Conservation (phyloP, 2,888 invertebrate species). For the Lapara coniferarum region DNA sequence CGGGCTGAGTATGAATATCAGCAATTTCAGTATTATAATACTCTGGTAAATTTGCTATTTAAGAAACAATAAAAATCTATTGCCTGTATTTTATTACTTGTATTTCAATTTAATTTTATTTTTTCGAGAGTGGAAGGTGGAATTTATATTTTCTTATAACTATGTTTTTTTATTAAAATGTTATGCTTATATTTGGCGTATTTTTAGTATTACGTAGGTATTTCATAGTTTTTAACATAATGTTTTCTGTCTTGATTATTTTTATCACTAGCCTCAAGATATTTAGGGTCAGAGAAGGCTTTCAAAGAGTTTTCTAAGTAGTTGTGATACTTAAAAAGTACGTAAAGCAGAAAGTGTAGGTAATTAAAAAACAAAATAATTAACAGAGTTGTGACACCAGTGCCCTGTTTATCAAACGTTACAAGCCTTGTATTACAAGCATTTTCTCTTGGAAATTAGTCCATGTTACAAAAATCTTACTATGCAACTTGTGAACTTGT, state of each 20-base stretch:
- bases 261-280: not conserved
- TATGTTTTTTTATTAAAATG: not conserved
- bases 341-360: not conserved
- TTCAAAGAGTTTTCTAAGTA: not conserved
- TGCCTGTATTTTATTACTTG: not conserved
- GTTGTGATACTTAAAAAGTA: constrained; percentile 6
- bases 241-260: not conserved
- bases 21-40: no score
- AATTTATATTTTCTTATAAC: not conserved
- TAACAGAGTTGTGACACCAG: not conserved
- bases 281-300: not conserved
- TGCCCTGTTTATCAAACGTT: no score
- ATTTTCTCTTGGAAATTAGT: no score
- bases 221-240: no score
- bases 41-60: no score
- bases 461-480: no score
- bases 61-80: not conserved
- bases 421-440: no score
- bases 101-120: not conserved
- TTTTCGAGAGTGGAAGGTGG: no score
- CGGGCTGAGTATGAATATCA: no score
- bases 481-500: no score
- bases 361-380: not conserved
- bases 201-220: no score
- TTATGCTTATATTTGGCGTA: not conserved